Base-by-base conservation (phyloP, 2,888 invertebrate species). In the Laothoe populi region DNA sequence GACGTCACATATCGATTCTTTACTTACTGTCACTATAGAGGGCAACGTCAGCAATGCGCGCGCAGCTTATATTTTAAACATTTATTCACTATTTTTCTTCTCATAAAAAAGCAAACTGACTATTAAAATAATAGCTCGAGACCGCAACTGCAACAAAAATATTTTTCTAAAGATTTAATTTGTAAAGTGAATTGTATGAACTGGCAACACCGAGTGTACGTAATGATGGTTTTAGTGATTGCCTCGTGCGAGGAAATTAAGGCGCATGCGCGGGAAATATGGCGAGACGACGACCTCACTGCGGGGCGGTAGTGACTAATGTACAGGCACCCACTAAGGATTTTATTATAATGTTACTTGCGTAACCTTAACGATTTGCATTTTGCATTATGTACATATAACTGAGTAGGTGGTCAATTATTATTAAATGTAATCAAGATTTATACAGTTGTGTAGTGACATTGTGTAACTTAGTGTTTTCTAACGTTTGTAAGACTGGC, bases 211-310 rank as follows among this genome's bases (percentile, higher is more conserved):
- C 64, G 58, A 24, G 60, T 60, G 65, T 69, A 79, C 76, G 76
- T 81, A 78, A 76, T 71, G 71, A 68, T 66, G 71, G 75, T 72
- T 77, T 82, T 89, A 91, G 88, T 86, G 87, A 90, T 90, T 90
- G 82, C 83, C 78, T 78, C 75, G 71, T 72, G 73, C 71, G 73
- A 71, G 79, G 78, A 80, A 82, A 77, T 78, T 70, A 70, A 61
- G 62, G 84, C 92, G 92, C 92, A 91, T 90, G 92, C 92, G 92
- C 79, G 82, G 71, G 84, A 86, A 89, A 88, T 73, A 90, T 91
- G 90, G 90, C 90, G 79, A 74, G 74, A 68, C 67, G 71, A 80
- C 82, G 82, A 82, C 82, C 84, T 86, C 81, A 81, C 81, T 86
- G 87, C 87, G 84, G 90, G 88, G 87, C 82, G 79, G 81, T 73